These are phyloP conservation scores for Mugil cephalus DNA, from an alignment of 2,113 vertebrate genomes.

Conservation along the genomic window DNA sequence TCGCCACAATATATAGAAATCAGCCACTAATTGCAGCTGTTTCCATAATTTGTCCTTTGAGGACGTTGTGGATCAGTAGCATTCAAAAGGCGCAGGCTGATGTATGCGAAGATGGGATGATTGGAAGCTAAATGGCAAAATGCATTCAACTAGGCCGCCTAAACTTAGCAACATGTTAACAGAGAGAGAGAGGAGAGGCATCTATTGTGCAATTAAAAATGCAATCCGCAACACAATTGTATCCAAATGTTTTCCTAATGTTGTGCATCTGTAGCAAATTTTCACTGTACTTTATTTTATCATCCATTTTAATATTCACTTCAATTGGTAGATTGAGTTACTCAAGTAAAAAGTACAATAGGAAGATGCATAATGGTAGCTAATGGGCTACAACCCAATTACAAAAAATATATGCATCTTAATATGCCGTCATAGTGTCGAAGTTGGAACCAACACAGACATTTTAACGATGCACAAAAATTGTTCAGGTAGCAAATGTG, in stretches of 20 bases:
- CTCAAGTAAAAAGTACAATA: too few relatives aligned
- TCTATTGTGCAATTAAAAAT: too few relatives aligned
- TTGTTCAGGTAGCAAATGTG: background rate
- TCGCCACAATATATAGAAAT: conserved; percentile 82
- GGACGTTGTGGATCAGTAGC: conserved; percentile 58
- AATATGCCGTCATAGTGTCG: too few relatives aligned
- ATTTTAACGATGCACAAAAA: background rate
- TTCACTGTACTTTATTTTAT: too few relatives aligned
- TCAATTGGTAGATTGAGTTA: too few relatives aligned
- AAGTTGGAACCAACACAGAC: too few relatives aligned
- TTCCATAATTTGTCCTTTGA: conserved; percentile 74
- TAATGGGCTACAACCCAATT: too few relatives aligned
- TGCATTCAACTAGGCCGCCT: background rate
- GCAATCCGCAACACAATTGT: too few relatives aligned
- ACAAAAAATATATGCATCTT: too few relatives aligned
- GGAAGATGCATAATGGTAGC: too few relatives aligned
- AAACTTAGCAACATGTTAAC: background rate
- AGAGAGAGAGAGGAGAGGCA: background rate
- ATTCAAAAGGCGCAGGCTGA: conserved; percentile 51
- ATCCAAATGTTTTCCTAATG: background rate
- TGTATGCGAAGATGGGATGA: conserved; percentile 12
- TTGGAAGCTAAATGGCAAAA: conserved; percentile 5
- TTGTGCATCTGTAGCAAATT: conserved; percentile 1
- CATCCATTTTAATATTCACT: too few relatives aligned
- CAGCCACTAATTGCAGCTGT: conserved; percentile 85